Percentiles rank a stretch among this genome's conserved stretches.
Conservation (phyloP, 1,140 invertebrate species). For the Drosophila sp. region DNA sequence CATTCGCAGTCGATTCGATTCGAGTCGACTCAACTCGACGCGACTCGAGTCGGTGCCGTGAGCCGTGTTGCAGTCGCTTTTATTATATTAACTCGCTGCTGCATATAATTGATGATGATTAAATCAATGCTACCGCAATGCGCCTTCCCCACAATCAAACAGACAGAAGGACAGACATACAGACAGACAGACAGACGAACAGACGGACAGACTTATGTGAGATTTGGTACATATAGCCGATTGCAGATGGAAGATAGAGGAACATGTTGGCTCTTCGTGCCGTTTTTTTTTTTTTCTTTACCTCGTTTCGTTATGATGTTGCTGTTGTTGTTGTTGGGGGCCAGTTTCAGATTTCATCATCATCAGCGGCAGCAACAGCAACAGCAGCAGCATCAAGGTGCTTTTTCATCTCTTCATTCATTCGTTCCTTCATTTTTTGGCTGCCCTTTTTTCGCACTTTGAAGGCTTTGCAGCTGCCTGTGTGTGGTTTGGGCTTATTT, state of each 20-base stretch:
- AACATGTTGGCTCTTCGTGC: constrained; percentile 20
- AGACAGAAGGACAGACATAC: constrained; percentile 1
- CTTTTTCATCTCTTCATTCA: constrained; percentile 13
- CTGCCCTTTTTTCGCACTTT: constrained; percentile 22
- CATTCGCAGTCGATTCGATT: not conserved
- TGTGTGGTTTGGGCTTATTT: not conserved
- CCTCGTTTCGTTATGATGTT: constrained; percentile 13
- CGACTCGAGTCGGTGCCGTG: constrained; percentile 11
- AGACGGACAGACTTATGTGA: constrained; percentile 7
- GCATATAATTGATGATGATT: constrained; percentile 82
- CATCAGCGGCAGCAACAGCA: constrained; percentile 1
- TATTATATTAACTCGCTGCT: constrained; percentile 81
- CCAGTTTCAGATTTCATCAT: constrained; percentile 54
- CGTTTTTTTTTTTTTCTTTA: constrained; percentile 1
- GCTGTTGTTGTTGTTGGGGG: constrained; percentile 5
- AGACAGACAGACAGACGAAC: not conserved
- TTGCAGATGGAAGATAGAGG: constrained; percentile 10
- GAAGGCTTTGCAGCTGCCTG: not conserved
- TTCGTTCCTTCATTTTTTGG: constrained; percentile 8
- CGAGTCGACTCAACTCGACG: not conserved
- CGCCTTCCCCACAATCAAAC: constrained; percentile 55
- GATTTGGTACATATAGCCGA: constrained; percentile 14
- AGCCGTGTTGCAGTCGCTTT: constrained; percentile 56
- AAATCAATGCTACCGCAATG: constrained; percentile 81
- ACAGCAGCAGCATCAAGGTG: not conserved